A percentile compares a stretch with the other conserved stretches of the same genome.
Conservation (phyloP, 2,888 invertebrate species). For the Plebejus melissa region DNA sequence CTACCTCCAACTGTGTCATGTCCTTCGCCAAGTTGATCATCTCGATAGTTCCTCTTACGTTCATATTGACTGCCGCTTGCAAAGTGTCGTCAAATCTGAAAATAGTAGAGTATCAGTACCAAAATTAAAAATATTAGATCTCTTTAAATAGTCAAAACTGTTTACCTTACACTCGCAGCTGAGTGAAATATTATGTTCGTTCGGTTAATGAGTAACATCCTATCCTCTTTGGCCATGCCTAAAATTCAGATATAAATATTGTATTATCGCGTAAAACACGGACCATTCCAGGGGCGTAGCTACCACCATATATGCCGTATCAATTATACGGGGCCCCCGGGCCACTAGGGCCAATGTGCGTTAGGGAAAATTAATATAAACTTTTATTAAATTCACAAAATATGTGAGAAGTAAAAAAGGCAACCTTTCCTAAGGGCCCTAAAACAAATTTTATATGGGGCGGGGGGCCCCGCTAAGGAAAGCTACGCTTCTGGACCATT, state of each 20-base stretch:
- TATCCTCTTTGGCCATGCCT: conserved; percentile 76
- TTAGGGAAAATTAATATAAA: too few relatives aligned
- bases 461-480: too few relatives aligned
- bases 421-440: too few relatives aligned
- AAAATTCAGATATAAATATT: conserved; percentile 28
- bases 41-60: conserved; percentile 83
- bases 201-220: conserved; percentile 73
- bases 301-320: too few relatives aligned
- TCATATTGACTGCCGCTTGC: conserved; percentile 80
- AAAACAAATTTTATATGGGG: too few relatives aligned
- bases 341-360: neutral
- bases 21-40: conserved; percentile 79
- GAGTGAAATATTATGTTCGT: conserved; percentile 86
- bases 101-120: neutral
- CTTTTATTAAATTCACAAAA: too few relatives aligned
- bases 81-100: conserved; percentile 88
- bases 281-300: too few relatives aligned
- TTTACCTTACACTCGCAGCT: conserved; percentile 86
- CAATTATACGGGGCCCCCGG: too few relatives aligned
- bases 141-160: neutral
- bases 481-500: too few relatives aligned
- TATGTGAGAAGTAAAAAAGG: too few relatives aligned
- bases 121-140: too few relatives aligned
- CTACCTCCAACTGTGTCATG: conserved; percentile 73
- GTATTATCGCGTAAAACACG: neutral